Percentiles rank a stretch among this genome's conserved stretches.
Evolutionary conservation across 2,113 vertebrate species (phyloP).

Genomic region (Suricata suricatta): DNA sequence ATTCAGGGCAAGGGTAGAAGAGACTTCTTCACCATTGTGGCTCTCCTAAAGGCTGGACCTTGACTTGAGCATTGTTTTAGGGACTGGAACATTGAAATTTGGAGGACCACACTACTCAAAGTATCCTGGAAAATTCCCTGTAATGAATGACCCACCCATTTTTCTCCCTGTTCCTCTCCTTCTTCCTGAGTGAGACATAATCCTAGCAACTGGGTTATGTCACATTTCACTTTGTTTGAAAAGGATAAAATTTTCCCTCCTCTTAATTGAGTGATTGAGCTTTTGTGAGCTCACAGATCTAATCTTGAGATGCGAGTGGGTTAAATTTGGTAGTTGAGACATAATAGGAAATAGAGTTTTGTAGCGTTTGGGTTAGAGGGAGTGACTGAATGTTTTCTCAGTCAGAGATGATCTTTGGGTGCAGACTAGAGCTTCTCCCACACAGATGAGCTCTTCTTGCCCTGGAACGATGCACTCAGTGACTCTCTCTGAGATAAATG

Average conservation of each 20-base stretch:
- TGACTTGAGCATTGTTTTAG: not conserved
- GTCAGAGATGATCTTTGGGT: conserved; percentile 39
- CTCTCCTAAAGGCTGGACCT: not conserved
- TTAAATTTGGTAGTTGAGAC: conserved; percentile 84
- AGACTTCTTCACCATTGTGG: not conserved
- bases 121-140: conserved; percentile 74
- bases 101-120: conserved; percentile 69
- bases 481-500: conserved; percentile 14
- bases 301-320: conserved; percentile 77
- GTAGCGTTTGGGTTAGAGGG: conserved; percentile 82
- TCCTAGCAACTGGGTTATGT: conserved; percentile 76
- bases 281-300: conserved; percentile 81
- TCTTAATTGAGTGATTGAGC: conserved; percentile 80
- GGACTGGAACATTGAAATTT: not conserved
- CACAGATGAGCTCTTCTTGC: not conserved
- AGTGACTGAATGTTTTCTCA: conserved; percentile 65
- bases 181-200: conserved; percentile 77
- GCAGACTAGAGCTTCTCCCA: conserved; percentile 61
- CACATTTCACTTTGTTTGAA: conserved; percentile 83
- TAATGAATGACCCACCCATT: conserved; percentile 67
- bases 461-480: not conserved
- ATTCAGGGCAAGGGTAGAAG: not conserved
- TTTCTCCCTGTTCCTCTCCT: conserved; percentile 77
- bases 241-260: conserved; percentile 83
- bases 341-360: conserved; percentile 84